These are phyloP conservation scores for Megaceryle torquata DNA, from an alignment of 2,113 vertebrate genomes.

Conservation along the genomic window DNA sequence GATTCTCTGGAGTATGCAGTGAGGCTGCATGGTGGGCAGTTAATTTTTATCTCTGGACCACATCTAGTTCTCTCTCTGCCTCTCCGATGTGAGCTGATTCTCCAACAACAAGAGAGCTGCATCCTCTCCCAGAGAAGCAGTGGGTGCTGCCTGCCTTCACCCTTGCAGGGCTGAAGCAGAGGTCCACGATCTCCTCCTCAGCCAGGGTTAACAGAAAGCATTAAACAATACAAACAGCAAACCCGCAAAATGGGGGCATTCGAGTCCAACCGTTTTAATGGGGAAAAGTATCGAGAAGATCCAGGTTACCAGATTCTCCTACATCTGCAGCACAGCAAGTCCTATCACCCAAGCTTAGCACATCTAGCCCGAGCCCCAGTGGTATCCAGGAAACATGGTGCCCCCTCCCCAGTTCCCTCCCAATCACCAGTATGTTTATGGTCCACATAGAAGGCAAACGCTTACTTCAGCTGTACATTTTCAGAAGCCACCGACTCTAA, in stretches of 20 bases:
- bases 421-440: not conserved
- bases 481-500: not conserved
- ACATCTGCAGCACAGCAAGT: not conserved
- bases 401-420: no score
- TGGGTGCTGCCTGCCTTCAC: not conserved
- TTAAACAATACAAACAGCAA: not conserved
- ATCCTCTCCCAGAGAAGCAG: not conserved
- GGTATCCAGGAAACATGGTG: not conserved
- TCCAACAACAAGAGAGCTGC: not conserved
- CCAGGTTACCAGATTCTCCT: not conserved
- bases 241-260: not conserved
- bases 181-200: not conserved
- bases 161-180: not conserved
- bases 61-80: not conserved
- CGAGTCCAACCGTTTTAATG: not conserved
- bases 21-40: not conserved
- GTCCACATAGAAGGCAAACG: not conserved
- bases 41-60: not conserved
- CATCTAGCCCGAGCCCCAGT: rapidly evolving
- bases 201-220: not conserved
- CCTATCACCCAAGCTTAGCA: rapidly evolving
- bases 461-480: not conserved
- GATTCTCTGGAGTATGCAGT: rapidly evolving
- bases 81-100: not conserved
- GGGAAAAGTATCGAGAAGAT: not conserved